Percentiles rank a stretch among this genome's conserved stretches.
These are phyloP conservation scores for Eciton burchellii DNA, from an alignment of 1,140 invertebrate genomes.

Conservation along the genomic window DNA sequence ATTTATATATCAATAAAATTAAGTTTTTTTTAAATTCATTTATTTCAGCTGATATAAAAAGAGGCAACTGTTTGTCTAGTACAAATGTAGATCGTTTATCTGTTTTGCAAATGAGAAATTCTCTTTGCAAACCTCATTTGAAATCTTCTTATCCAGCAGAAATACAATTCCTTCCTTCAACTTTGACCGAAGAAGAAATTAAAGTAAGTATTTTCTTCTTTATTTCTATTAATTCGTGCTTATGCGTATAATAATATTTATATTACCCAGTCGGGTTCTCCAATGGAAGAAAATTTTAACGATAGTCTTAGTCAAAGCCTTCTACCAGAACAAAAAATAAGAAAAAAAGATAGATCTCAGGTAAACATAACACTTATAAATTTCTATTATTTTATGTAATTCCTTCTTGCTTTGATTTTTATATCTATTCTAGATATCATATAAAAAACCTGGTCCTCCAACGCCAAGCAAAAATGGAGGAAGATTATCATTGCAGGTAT, in stretches of 20 bases:
- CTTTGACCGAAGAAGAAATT: conserved; percentile 90
- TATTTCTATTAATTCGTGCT: neutral
- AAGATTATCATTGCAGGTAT: conserved; percentile 87
- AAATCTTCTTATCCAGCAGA: conserved; percentile 96
- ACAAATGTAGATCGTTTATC: conserved; percentile 85
- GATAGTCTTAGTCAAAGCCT: conserved; percentile 88
- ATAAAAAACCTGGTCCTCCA: conserved; percentile 93
- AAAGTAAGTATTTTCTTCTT: conserved; percentile 87
- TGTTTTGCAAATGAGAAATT: conserved; percentile 93
- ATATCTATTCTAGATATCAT: conserved; percentile 87
- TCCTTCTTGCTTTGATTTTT: conserved; percentile 43
- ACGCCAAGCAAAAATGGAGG: conserved; percentile 94
- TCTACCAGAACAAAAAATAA: conserved; percentile 86
- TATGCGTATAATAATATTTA: conserved; percentile 2
- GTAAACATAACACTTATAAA: conserved; percentile 66
- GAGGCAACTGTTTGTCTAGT: conserved; percentile 76
- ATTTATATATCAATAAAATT: no score
- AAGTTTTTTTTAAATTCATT: conserved; percentile 62
- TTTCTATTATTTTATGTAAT: neutral
- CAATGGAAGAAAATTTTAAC: conserved; percentile 85
- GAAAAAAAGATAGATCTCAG: conserved; percentile 87
- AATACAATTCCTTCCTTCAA: conserved; percentile 88
- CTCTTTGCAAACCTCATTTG: conserved; percentile 93
- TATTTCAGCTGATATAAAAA: conserved; percentile 87
- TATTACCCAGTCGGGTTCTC: conserved; percentile 83